Evolutionary conservation across 2,113 vertebrate genomes (phyloP).

Genomic region (Donacobius atricapilla): DNA sequence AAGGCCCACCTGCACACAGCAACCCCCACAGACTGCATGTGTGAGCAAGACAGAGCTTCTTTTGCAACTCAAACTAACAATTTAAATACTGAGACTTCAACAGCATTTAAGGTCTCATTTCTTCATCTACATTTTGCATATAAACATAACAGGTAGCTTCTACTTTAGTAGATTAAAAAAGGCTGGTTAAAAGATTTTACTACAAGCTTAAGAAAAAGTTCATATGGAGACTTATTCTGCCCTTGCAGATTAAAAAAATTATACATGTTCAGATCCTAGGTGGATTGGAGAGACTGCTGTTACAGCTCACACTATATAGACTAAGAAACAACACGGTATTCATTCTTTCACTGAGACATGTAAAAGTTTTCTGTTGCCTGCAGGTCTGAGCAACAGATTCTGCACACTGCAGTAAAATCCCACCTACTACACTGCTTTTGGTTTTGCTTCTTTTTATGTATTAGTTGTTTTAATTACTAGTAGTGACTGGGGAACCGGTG

Average conservation of each 20-base stretch:
- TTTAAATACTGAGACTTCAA: background rate
- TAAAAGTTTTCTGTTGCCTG: background rate
- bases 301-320: background rate
- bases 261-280: accelerated
- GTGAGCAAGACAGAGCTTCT: background rate
- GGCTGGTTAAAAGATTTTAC: background rate
- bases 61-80: background rate
- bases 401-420: background rate
- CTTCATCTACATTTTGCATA: background rate
- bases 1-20: background rate
- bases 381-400: background rate
- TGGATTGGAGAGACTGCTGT: background rate
- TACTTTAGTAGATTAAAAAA: background rate
- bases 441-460: background rate
- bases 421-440: background rate
- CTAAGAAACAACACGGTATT: background rate
- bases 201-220: background rate
- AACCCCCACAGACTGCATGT: accelerated
- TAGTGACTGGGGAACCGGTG: background rate
- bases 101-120: background rate
- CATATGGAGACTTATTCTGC: background rate
- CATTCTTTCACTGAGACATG: background rate
- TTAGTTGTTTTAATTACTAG: background rate
- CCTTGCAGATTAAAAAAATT: background rate
- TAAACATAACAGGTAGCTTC: background rate